Base-by-base conservation (phyloP, 1,140 invertebrate genomes). In the Dinothrombium tinctorium region DNA sequence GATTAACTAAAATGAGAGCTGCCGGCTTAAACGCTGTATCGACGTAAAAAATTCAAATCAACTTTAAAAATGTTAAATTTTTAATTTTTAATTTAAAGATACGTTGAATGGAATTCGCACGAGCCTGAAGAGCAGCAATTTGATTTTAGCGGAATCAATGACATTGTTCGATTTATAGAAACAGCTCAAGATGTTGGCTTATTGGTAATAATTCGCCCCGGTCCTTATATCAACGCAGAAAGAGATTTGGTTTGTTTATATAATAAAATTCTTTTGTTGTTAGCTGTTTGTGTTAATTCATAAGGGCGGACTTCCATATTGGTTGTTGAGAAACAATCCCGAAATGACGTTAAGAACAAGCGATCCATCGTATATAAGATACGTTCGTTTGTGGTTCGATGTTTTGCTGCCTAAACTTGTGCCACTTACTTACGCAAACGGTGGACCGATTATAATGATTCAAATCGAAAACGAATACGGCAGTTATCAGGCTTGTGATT, bases 151-250 rank as follows among this genome's bases (percentile, higher is more conserved):
- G 40, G 28, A 15, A 25, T 22, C 14, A 6, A 26, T 17, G 54
- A 65, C 49, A 41, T 65, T 24, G 48, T 51, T 4, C 26, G 43
- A 20, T 66, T 65, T 49, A 45, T 67, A 4, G 40, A 54, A 32
- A 41, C 53, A n/a, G 61, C 63, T 7, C 53, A 63, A 42, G 53
- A 63, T 37, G 47, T 53, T 37, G 58, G 54, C 9, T 45, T 67
- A 22, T 44, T 56, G 20, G 63, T 64, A 2, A 52, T 67, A 5
- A 42, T 66, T 0, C 45, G 64, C 38, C 46, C 57, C 31, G 64
- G 64, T 6, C 64, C 65, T 5, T 67, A 65, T 45, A 62, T 64
- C 21, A 62, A 61, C 56, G 64, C 57, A 24, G 64, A 67, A 49
- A 56, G 59, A 15, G 33, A 36, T 21, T 15, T 36, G 33, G 33